Percentiles rank a stretch among this genome's conserved stretches.
Conservation (phyloP, 2,888 invertebrate genomes). For the Orthosia cruda region DNA sequence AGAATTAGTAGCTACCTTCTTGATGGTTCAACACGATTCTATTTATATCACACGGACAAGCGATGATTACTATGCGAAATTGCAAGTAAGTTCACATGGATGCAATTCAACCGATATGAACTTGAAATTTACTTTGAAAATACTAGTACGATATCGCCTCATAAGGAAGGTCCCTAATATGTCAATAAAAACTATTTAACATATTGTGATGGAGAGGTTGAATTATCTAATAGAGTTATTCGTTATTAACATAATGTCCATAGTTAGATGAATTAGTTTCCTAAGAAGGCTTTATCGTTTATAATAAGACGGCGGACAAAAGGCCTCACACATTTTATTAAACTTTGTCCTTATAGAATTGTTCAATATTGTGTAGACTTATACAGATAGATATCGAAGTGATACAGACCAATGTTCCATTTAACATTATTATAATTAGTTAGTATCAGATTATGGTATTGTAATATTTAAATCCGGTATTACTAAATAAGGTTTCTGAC, state of each 20-base stretch:
- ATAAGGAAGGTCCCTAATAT: no score
- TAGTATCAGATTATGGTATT: conserved; percentile 18
- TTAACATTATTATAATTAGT: conserved; percentile 17
- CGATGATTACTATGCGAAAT: no score
- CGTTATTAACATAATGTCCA: conserved; percentile 52
- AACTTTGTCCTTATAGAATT: conserved; percentile 26
- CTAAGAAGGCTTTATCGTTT: conserved; percentile 42
- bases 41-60: no score
- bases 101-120: no score
- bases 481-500: conserved; percentile 12
- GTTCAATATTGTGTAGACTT: conserved; percentile 19
- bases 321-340: conserved; percentile 37
- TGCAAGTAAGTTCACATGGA: no score
- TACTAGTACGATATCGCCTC: no score
- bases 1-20: no score
- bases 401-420: conserved; percentile 32
- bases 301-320: conserved; percentile 33
- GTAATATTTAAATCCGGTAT: conserved; percentile 28
- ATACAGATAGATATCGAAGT: conserved; percentile 21
- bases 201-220: conserved; percentile 48
- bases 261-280: conserved; percentile 53
- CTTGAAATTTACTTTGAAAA: no score
- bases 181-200: conserved; percentile 49
- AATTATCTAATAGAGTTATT: conserved; percentile 25
- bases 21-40: no score